Evolutionary conservation across 2,888 invertebrate genomes (phyloP), one percentile per base, ranked within the genome.

Genomic region (Caenorhabditis sp.): DNA sequence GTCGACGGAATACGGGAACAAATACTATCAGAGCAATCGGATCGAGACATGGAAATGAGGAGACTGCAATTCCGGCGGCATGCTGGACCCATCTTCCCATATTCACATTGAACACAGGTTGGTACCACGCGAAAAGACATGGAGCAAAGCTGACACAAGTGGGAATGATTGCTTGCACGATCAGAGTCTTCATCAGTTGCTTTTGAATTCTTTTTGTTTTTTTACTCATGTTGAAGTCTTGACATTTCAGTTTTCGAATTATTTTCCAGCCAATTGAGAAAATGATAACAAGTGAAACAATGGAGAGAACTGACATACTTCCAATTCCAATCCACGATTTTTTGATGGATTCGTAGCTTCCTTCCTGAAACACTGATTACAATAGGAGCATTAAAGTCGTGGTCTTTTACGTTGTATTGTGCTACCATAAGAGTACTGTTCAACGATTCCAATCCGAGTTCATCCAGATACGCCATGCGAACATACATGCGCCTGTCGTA

Each of bases 91-190:
- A 28, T 20, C n/a, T 58, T 3, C 2, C n/a, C 2, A 58, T 5
- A 18, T 47, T 47, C 8, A 47, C 18, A 9, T 3, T 4, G 20
- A 47, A 47, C 2, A 9, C 20, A 4, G 47, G 5, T 20, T 9
- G 5, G 20, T 47, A 47, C 5, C 5, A 47, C 1, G 47, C n/a
- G 47, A 9, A 4, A 5, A 47, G 3, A 18, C 56, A 64, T 32
- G 55, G 47, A 22, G 51, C 55, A 28, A 62, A 78, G 40, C 50
- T 68, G 18, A 64, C 64, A 40, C 51, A 58, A 24, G 65, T 65
- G 11, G 61, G 69, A 35, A 47, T 47, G 47, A 9, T 18, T 11
- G 47, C 6, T 18, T 47, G 47, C 2, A 47, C 47, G 2, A 9
- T 20, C 18, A 47, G 47, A 5, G 47, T 18, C 9, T 47, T 47